Base-by-base conservation (phyloP, 2,113 vertebrate species). In the Perognathus longimembris region DNA sequence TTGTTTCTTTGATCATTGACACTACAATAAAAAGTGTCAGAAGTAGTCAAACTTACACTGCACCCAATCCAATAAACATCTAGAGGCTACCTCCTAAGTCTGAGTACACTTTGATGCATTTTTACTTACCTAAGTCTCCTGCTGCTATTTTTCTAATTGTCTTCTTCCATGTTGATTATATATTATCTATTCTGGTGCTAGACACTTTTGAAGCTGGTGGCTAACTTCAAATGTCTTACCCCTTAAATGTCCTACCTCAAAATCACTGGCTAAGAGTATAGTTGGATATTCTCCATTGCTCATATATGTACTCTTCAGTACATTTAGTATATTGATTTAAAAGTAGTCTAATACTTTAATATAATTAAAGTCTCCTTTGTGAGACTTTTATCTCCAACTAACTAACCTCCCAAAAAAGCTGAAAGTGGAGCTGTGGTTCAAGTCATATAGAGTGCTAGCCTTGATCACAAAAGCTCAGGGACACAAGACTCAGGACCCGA, bases 1-100 rank as follows among this genome's bases (percentile, higher is more conserved):
- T 59, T 66, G 54, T 34, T 93, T 92, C 71, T 89, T 89, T 96
- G 94, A 96, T 66, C 81, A 95, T 94, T 8, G 73, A 54, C 57
- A 85, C 50, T 91, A 85, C 93, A 94, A 95, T 57, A 84, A 89
- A 54, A 93, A 93, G 59, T 79, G 86, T 75, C 81, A 87, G 76
- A 95, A 93, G 85, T 42, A 34, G 71, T 82, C 63, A 75, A 82
- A 70, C 45, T 77, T 86, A 36, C 34, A 73, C 38, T 64, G 3
- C 71, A 89, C n/a, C 36, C 38, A 90, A 71, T 32, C 77, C 71
- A 73, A 26, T 24, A 90, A 74, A 92, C n/a, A 66, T 57, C 71
- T 5, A 1, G 80, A 66, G 77, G 86, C 84, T 24, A 30, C 61
- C 42, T 89, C 40, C 82, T 28, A 74, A 74, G 73, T 74, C 67